Conservation (phyloP, 2,797 vertebrate genomes). For the Megaceryle alcyon region DNA sequence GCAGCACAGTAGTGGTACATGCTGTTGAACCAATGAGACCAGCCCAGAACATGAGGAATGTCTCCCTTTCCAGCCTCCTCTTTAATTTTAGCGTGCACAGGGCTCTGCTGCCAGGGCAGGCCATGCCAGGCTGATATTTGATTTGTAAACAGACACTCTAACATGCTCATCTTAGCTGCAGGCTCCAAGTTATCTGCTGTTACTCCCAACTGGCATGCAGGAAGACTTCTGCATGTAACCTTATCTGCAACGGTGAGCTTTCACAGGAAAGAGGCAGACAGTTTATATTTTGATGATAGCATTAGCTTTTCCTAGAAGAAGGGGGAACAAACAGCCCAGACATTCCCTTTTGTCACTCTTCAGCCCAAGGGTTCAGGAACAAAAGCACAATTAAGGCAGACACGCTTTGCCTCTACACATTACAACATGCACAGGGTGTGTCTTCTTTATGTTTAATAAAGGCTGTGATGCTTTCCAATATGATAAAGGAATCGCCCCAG, state of each 20-base stretch:
- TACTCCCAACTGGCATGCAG: neutral
- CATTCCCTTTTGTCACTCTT: neutral
- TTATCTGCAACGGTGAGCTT: neutral
- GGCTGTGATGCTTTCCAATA: neutral
- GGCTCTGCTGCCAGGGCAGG: slow-evolving; percentile 35
- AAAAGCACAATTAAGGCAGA: neutral
- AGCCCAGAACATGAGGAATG: slow-evolving; percentile 13
- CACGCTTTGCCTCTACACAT: neutral
- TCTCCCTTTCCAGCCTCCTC: slow-evolving; percentile 52
- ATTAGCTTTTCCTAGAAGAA: neutral
- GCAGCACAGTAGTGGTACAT: neutral
- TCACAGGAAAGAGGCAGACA: neutral
- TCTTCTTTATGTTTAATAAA: neutral
- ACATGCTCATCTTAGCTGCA: slow-evolving; percentile 12
- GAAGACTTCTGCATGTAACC: neutral
- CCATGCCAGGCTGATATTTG: slow-evolving; percentile 42
- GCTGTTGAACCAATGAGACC: slow-evolving; percentile 9
- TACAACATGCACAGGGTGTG: slow-evolving; percentile 20
- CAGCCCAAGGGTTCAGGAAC: neutral
- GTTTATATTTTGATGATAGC: neutral
- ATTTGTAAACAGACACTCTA: slow-evolving; percentile 60
- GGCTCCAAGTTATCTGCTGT: slow-evolving; percentile 11
- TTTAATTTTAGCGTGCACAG: slow-evolving; percentile 28
- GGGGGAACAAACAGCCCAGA: neutral
- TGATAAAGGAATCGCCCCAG: neutral